Conservation (phyloP, 2,888 invertebrate genomes). For the Protophormia terraenovae region DNA sequence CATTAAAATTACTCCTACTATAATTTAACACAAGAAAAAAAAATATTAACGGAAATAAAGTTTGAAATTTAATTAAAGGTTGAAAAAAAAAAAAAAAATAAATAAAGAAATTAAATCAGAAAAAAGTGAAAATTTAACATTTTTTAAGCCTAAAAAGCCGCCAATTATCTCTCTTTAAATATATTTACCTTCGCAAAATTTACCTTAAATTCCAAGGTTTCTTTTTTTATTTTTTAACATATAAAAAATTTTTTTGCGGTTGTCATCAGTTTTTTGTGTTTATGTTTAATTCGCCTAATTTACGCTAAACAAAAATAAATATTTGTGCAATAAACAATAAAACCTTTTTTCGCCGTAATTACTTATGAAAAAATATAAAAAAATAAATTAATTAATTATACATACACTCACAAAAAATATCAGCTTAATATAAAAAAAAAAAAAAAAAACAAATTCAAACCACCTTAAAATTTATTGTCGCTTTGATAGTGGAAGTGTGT, state of each 20-base stretch:
- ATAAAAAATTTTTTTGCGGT: slow-evolving; percentile 33
- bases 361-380: neutral
- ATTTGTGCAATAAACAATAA: slow-evolving; percentile 51
- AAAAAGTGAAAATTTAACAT: neutral
- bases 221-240: too few species aligned
- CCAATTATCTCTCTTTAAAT: neutral
- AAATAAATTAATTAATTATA: slow-evolving; percentile 15
- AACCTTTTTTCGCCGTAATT: slow-evolving; percentile 23
- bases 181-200: neutral
- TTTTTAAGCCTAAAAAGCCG: neutral
- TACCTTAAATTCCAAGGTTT: slow-evolving; percentile 29
- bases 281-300: slow-evolving; percentile 37
- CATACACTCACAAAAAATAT: slow-evolving; percentile 31
- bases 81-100: neutral
- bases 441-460: neutral
- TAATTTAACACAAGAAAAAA: neutral
- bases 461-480: neutral
- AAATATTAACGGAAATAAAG: neutral
- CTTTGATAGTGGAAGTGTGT: neutral
- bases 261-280: slow-evolving; percentile 53
- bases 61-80: neutral
- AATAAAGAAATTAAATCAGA: neutral
- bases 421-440: neutral
- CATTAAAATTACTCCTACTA: neutral
- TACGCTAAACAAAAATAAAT: slow-evolving; percentile 45